Evolutionary conservation across 2,888 invertebrate species (phyloP), one percentile per base, ranked within the genome.

Genomic region (Morinoia aosen): DNA sequence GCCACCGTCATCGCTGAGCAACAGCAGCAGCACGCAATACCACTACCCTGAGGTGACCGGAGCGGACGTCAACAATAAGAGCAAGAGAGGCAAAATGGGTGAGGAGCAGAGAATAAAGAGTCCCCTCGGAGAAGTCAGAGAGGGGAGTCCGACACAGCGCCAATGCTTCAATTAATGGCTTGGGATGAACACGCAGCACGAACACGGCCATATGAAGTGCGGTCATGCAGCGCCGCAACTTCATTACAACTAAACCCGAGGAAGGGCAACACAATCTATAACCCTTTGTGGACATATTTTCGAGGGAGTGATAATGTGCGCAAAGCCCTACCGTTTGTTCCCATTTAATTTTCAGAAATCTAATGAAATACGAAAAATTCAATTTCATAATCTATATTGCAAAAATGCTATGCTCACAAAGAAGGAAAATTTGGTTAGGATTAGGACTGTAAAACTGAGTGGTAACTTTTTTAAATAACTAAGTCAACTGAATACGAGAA

Each of bases 81-180:
- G 57, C 93, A 57, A n/a, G 93, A 39, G 93, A 93, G 57, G 93
- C 57, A 93, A 93, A 93, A 93, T 93, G 57, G 48, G 57, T 93
- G 57, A 93, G 57, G 57, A 93, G 93, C 57, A 93, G 93, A 93
- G 57, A 57, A 93, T 93, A 56, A 48, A 56, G 93, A 93, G 57
- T 93, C 93, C 93, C 93, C 93, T 93, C 58, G 33, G 93, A 40
- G 48, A 14, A 48, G 90, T 48, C 40, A 48, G 57, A 33, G 93
- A 93, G 93, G 93, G 93, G 93, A 93, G 93, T 57, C 57, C 57
- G 57, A 93, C 93, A 93, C 93, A 93, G 57, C 93, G 57, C 93
- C 93, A 93, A 93, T 93, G 93, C 93, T 93, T 93, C 93, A 57
- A 93, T 93, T 93, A 93, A 93, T 93, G 93, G 48, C 93, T 93